Percentiles rank a stretch among this genome's conserved stretches.
Conservation (phyloP, 1,140 invertebrate genomes). For the Lordiphosa mommai region DNA sequence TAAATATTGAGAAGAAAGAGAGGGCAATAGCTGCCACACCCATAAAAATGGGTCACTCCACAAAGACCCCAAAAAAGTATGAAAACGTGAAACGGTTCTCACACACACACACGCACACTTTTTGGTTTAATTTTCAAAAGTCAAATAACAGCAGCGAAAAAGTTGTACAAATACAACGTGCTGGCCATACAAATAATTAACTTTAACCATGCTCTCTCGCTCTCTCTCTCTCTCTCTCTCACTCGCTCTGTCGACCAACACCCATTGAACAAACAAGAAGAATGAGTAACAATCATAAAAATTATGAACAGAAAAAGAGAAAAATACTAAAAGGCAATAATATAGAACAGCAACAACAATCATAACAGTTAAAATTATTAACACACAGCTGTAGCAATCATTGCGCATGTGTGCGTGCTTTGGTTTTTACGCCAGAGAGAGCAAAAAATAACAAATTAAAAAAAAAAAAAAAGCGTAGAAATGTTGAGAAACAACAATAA, state of each 20-base stretch:
- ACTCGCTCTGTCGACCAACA: constrained; percentile 21
- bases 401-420: constrained; percentile 70
- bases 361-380: constrained; percentile 73
- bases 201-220: constrained; percentile 56
- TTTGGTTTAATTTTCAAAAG: constrained; percentile 34
- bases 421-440: constrained; percentile 54
- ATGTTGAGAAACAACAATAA: constrained; percentile 53
- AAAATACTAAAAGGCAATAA: constrained; percentile 55
- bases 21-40: constrained; percentile 16
- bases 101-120: constrained; percentile 1
- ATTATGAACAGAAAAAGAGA: constrained; percentile 18
- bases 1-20: constrained; percentile 24
- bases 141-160: constrained; percentile 56
- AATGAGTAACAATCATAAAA: constrained; percentile 39
- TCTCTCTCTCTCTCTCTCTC: constrained; percentile 16
- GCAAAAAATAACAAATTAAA: constrained; percentile 18
- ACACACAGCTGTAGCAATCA: constrained; percentile 40
- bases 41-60: constrained; percentile 6
- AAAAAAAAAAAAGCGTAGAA: constrained; percentile 41
- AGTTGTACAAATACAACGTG: constrained; percentile 70
- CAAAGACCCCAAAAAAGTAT: constrained; percentile 1
- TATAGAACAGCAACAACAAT: constrained; percentile 50
- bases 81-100: constrained; percentile 3
- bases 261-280: constrained; percentile 63
- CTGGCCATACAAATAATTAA: constrained; percentile 73